phyloP scores from a whole-genome alignment of 2,888 invertebrate species.

The Polymixis flavicincta region DNA sequence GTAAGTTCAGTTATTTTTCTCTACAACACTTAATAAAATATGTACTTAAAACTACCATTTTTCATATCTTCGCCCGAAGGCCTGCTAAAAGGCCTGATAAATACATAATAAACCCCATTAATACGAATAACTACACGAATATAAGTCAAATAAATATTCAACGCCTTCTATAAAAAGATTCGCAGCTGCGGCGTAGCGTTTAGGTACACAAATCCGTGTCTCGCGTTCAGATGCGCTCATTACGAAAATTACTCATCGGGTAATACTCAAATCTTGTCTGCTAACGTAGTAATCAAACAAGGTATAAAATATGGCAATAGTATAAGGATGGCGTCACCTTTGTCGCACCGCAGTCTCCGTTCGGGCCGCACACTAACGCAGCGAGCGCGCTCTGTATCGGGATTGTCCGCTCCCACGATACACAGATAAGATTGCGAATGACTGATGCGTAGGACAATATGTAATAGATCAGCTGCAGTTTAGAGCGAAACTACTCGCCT shows the following conservation, averaged over 20 bases:
- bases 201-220: constrained; percentile 50
- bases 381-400: constrained; percentile 66
- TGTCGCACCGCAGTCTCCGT: constrained; percentile 26
- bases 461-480: constrained; percentile 85
- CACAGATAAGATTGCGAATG: constrained; percentile 86
- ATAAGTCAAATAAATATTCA: constrained; percentile 46
- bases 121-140: constrained; percentile 32
- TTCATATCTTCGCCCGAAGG: constrained; percentile 36
- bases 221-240: constrained; percentile 55
- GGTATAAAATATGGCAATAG: constrained; percentile 69
- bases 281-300: constrained; percentile 66
- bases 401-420: constrained; percentile 86
- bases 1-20: not conserved
- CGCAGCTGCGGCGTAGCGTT: constrained; percentile 32
- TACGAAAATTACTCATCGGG: constrained; percentile 60
- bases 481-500: constrained; percentile 77
- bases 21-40: not conserved
- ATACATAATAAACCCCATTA: constrained; percentile 43
- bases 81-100: constrained; percentile 36
- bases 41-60: constrained; percentile 29
- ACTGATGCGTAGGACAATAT: constrained; percentile 88
- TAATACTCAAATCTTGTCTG: constrained; percentile 61
- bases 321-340: constrained; percentile 64
- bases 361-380: constrained; percentile 71
- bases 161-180: constrained; percentile 47